Percentiles rank a stretch among this genome's conserved stretches.
Evolutionary conservation across 2,888 invertebrate genomes (phyloP).

Genomic region (Cabera pusaria): DNA sequence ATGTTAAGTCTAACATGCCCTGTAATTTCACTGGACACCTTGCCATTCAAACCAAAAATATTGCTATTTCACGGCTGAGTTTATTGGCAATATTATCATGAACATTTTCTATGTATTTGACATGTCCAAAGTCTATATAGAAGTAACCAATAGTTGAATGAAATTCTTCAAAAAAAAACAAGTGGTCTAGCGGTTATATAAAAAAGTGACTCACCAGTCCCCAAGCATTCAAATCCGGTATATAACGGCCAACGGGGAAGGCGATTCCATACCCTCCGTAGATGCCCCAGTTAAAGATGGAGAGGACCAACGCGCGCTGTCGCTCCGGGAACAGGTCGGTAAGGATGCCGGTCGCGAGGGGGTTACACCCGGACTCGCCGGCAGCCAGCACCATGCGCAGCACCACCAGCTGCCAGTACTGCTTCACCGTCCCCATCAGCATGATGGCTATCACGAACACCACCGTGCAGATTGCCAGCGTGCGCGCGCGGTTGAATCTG

Average conservation of each 20-base stretch:
- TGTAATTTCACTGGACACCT: no score
- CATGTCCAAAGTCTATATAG: no score
- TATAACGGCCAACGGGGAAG: slow-evolving; percentile 94
- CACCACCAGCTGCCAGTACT: slow-evolving; percentile 95
- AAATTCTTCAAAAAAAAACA: no score
- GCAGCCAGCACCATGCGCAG: slow-evolving; percentile 94
- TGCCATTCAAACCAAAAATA: no score
- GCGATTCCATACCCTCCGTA: slow-evolving; percentile 97
- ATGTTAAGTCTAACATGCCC: no score
- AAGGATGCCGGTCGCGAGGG: slow-evolving; percentile 91
- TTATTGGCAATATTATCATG: no score
- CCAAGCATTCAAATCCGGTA: slow-evolving; percentile 89
- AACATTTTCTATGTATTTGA: no score
- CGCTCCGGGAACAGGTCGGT: slow-evolving; percentile 91
- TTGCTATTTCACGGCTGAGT: no score
- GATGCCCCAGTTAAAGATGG: slow-evolving; percentile 97
- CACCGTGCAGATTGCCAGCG: slow-evolving; percentile 90
- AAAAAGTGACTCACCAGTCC: slow-evolving; percentile 86
- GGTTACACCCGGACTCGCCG: slow-evolving; percentile 95
- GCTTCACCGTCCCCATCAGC: slow-evolving; percentile 91
- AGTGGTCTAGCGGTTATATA: neutral
- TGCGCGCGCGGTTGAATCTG: slow-evolving; percentile 87
- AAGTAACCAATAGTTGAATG: no score
- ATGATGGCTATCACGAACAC: slow-evolving; percentile 92
- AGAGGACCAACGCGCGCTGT: slow-evolving; percentile 94